Conservation (phyloP, 2,888 invertebrate genomes). For the Taphrorychus bicolor region DNA sequence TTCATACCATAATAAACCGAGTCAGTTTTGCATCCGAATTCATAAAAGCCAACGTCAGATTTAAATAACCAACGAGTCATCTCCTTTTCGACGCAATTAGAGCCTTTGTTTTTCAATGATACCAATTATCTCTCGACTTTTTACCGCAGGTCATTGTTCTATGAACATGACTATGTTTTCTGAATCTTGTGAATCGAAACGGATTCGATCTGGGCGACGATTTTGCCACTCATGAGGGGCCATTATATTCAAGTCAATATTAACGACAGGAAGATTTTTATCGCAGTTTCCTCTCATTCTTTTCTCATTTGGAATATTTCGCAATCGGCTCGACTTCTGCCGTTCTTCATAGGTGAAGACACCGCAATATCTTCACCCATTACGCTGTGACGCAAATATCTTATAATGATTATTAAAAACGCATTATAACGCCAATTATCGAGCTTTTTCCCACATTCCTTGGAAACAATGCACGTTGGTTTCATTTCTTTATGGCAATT, state of each 20-base stretch:
- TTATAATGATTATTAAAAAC: slow-evolving; percentile 2
- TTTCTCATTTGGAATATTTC: neutral
- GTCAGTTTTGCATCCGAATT: neutral
- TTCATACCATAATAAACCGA: neutral
- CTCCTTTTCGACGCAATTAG: neutral
- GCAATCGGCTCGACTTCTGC: neutral
- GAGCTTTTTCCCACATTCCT: neutral
- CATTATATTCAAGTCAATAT: neutral
- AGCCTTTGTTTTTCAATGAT: neutral
- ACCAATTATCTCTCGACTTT: neutral
- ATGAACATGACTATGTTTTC: slow-evolving; percentile 1
- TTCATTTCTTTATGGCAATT: neutral
- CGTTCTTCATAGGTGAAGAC: neutral
- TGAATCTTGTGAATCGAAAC: slow-evolving; percentile 4
- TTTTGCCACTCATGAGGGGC: neutral
- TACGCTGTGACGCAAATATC: neutral
- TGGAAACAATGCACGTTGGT: neutral
- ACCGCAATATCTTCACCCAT: no score
- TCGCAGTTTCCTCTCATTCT: slow-evolving; percentile 2
- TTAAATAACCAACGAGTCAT: neutral
- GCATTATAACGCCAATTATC: neutral
- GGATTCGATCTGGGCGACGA: slow-evolving; percentile 4
- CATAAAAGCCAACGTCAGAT: neutral
- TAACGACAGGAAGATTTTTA: neutral
- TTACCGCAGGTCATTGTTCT: neutral